Percentiles rank a stretch among this genome's conserved stretches.
Conservation (phyloP, 64 coral and sea anemone species). For the Stylophora pistillata region DNA sequence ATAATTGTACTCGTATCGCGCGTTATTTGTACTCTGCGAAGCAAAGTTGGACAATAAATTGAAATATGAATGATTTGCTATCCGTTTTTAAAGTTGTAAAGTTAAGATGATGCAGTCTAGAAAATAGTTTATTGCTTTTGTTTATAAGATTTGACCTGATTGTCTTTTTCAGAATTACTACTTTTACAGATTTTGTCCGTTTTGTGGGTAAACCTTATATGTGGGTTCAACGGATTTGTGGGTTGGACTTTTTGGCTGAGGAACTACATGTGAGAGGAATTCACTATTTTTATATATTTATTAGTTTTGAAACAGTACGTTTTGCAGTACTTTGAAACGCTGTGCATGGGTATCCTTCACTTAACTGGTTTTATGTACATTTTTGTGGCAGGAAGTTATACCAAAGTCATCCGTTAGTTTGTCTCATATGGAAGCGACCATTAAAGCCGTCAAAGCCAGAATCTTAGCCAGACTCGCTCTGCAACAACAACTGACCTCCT, state of each 20-base stretch:
- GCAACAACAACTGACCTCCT: conserved; percentile 77
- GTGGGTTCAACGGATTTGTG: conserved; percentile 91
- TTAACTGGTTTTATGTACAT: neutral
- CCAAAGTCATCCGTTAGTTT: conserved; percentile 79
- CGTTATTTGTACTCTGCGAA: no score
- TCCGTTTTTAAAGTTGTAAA: no score
- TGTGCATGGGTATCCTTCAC: neutral
- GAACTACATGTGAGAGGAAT: conserved; percentile 2
- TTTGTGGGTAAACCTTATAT: conserved; percentile 77
- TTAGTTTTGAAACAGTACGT: no score
- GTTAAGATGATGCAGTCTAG: no score
- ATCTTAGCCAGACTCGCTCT: conserved; percentile 85
- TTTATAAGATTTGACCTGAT: neutral
- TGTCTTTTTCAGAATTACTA: conserved; percentile 65
- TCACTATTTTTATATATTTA: neutral
- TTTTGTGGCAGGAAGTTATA: conserved; percentile 48
- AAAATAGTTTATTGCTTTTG: no score
- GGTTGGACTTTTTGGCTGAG: conserved; percentile 79
- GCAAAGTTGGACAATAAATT: no score
- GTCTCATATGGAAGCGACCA: conserved; percentile 95
- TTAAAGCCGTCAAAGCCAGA: conserved; percentile 82
- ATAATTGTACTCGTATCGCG: no score
- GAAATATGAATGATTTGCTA: no score
- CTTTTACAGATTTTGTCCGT: conserved; percentile 49
- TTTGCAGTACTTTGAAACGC: neutral